phyloP scores from a whole-genome alignment of 2,888 invertebrate species.

The Harpalus rubripes region DNA sequence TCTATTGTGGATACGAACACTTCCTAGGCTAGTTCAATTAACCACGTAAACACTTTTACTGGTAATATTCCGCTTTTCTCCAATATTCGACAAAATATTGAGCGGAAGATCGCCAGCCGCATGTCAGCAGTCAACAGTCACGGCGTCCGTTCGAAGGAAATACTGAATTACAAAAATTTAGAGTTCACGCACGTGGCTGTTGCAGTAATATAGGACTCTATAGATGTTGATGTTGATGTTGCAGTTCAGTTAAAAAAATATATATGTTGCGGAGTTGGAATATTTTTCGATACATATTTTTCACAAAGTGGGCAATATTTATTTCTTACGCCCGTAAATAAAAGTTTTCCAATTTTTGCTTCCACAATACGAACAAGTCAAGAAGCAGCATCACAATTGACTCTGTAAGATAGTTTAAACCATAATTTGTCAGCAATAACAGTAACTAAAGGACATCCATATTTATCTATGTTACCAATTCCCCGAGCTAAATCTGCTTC shows the following conservation, averaged over 20 bases:
- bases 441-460: slow-evolving; percentile 14
- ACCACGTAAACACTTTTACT: no score
- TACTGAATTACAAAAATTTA: no score
- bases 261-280: slow-evolving; percentile 24
- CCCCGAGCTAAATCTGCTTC: slow-evolving; percentile 44
- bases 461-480: slow-evolving; percentile 38
- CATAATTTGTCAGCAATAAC: slow-evolving; percentile 7
- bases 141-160: no score
- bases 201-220: background rate
- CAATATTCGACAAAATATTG: no score
- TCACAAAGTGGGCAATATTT: no score
- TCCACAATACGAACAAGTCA: slow-evolving; percentile 40
- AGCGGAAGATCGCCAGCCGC: no score
- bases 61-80: no score
- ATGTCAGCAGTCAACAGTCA: no score
- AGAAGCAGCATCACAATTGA: slow-evolving; percentile 22
- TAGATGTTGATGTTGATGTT: slow-evolving; percentile 23
- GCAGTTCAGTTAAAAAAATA: slow-evolving; percentile 45
- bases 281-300: slow-evolving; percentile 35
- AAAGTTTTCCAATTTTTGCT: slow-evolving; percentile 36
- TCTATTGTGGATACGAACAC: no score
- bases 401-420: slow-evolving; percentile 35
- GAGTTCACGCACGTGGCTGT: no score
- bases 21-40: no score
- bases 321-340: slow-evolving; percentile 13